A percentile compares a stretch with the other conserved stretches of the same genome.
phyloP scores from a whole-genome alignment of 1,140 invertebrate species.

The Drosophila mojavensis region DNA sequence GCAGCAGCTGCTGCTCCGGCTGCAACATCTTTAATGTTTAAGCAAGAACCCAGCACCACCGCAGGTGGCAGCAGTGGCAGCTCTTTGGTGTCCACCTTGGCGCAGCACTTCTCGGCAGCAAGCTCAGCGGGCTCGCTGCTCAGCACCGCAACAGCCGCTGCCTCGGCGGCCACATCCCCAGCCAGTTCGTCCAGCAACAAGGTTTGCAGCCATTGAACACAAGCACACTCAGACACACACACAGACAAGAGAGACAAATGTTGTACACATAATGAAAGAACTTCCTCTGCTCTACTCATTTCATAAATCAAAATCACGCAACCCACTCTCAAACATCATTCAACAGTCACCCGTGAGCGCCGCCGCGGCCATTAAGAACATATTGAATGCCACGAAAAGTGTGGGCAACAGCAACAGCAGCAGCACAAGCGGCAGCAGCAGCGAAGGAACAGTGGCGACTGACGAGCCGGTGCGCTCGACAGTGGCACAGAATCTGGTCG shows the following conservation, averaged over 20 bases:
- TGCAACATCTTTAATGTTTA: conserved; percentile 14
- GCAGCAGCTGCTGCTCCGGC: conserved; percentile 8
- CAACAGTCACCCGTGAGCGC: conserved; percentile 81
- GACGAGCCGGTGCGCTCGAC: conserved; percentile 53
- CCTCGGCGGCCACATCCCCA: conserved; percentile 49
- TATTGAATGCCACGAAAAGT: conserved; percentile 81
- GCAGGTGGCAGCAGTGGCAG: conserved; percentile 13
- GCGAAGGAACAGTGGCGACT: conserved; percentile 11
- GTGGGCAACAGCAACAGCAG: conserved; percentile 64
- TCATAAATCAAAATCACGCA: conserved; percentile 46
- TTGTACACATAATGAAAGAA: conserved; percentile 43
- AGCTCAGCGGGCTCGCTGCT: conserved; percentile 52
- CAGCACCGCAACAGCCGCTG: conserved; percentile 36
- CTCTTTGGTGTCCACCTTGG: conserved; percentile 75
- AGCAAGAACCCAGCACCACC: conserved; percentile 5
- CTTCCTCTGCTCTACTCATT: conserved; percentile 53
- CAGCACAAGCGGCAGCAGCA: conserved; percentile 24
- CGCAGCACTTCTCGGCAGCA: conserved; percentile 76
- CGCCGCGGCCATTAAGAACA: conserved; percentile 80
- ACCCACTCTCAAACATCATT: conserved; percentile 46
- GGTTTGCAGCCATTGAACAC: conserved; percentile 66
- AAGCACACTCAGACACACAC: conserved; percentile 20
- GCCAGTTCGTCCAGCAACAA: conserved; percentile 65
- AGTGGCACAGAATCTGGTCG: conserved; percentile 75
- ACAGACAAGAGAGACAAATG: conserved; percentile 6